Evolutionary conservation across 2,888 invertebrate species (phyloP).

Genomic region (Pseudococcus jackbeardsleyi): DNA sequence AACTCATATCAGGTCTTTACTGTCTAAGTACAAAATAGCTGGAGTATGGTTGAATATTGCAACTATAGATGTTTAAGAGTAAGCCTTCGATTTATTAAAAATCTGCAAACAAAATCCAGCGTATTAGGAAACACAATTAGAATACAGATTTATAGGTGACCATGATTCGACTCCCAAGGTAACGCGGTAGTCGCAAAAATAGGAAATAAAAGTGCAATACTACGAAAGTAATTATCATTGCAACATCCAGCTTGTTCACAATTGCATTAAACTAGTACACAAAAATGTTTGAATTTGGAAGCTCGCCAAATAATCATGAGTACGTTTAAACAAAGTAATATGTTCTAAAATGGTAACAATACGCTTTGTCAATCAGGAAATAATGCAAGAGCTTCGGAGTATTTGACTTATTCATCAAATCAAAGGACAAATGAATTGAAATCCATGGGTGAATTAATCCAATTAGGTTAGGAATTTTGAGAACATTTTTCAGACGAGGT

Average conservation of each 20-base stretch:
- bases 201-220: not conserved
- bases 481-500: not conserved
- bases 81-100: constrained; percentile 61
- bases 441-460: not conserved
- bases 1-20: constrained; percentile 65
- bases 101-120: constrained; percentile 51
- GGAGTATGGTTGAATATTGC: constrained; percentile 1
- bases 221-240: constrained; percentile 26
- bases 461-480: not conserved
- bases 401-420: constrained; percentile 8
- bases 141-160: not conserved
- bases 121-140: not conserved
- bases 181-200: not conserved
- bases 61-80: constrained; percentile 38
- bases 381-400: not conserved
- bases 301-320: not conserved
- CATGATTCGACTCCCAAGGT: not conserved
- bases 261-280: not conserved
- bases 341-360: not conserved
- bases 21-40: constrained; percentile 58
- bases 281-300: constrained; percentile 13
- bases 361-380: not conserved
- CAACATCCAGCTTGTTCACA: constrained; percentile 9
- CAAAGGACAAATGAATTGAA: constrained; percentile 4
- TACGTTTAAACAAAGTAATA: not conserved